phyloP scores from a whole-genome alignment of 2,888 invertebrate genomes.

The Conus canariensis region DNA sequence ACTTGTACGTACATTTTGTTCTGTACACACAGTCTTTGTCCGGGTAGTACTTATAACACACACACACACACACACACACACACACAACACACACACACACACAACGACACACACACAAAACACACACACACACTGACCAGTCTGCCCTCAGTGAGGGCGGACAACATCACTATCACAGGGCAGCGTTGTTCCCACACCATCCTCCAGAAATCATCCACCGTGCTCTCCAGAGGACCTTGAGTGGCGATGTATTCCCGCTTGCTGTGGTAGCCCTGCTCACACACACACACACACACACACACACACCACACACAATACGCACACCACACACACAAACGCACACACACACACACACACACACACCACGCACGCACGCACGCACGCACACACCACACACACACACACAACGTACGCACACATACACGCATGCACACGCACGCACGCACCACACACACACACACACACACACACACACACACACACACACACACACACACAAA shows the following conservation, averaged over 20 bases:
- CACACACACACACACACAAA: no score
- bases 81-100: no score
- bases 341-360: neutral
- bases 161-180: conserved; percentile 86
- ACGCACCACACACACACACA: no score
- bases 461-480: no score
- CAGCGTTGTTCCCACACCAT: conserved; percentile 87
- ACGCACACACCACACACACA: neutral
- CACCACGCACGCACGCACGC: neutral
- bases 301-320: conserved; percentile 47
- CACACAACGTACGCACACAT: no score
- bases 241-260: conserved; percentile 86
- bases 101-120: no score
- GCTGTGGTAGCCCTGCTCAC: conserved; percentile 83
- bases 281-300: neutral
- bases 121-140: conserved; percentile 79
- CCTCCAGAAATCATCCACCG: conserved; percentile 87
- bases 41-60: no score
- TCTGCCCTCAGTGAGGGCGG: conserved; percentile 84
- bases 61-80: no score
- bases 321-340: no score
- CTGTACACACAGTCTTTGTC: no score
- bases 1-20: no score
- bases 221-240: conserved; percentile 86
- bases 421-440: neutral